phyloP scores from a whole-genome alignment of 2,113 vertebrate species.

The Parus major region DNA sequence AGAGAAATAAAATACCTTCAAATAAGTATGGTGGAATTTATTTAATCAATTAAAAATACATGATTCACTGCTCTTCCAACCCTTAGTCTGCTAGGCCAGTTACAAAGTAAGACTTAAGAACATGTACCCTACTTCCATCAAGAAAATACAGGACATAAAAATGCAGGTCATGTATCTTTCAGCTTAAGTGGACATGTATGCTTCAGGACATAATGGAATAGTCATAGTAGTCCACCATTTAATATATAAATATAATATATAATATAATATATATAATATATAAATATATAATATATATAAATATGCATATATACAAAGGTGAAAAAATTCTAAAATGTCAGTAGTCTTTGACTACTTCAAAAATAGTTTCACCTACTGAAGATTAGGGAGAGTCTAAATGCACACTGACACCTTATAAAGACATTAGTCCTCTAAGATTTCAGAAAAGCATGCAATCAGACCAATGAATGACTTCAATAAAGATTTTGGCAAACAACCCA shows the following conservation, averaged over 20 bases:
- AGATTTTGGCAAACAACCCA: not conserved
- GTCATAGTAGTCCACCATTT: not conserved
- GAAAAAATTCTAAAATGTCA: not conserved
- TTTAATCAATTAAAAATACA: not conserved
- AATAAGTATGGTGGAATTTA: not conserved
- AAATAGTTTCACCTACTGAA: not conserved
- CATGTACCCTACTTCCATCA: not conserved
- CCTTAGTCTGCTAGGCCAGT: not conserved
- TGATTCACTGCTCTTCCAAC: not conserved
- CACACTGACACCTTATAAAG: not conserved
- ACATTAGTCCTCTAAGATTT: not conserved
- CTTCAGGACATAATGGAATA: not conserved
- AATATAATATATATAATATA: not conserved
- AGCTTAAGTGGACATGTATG: not conserved
- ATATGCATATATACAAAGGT: not conserved
- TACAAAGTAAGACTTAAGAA: not conserved
- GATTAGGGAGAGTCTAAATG: not conserved
- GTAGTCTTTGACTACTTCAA: not conserved
- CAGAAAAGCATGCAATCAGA: not conserved
- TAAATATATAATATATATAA: not conserved
- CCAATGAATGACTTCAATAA: not conserved
- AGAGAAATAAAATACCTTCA: not conserved
- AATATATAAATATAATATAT: no score
- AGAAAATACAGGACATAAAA: not conserved
- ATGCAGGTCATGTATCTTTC: not conserved